These are phyloP conservation scores for Zonotrichia leucophrys DNA, from an alignment of 2,113 vertebrate species.

Conservation along the genomic window DNA sequence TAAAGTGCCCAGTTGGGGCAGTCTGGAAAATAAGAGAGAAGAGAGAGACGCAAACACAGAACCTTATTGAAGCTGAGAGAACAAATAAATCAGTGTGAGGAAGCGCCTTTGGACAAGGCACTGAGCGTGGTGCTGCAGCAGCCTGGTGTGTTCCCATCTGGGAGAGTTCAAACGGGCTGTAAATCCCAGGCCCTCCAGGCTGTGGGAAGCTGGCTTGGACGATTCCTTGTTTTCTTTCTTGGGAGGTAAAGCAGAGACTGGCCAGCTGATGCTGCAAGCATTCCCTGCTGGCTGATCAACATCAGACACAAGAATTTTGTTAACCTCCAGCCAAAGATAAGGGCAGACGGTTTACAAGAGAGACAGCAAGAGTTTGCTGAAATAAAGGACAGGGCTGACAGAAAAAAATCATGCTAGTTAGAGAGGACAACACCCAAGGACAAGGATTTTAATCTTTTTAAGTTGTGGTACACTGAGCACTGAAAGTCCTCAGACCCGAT, in stretches of 20 bases:
- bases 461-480: background rate
- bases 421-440: background rate
- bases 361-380: background rate
- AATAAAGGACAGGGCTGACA: background rate
- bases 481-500: background rate
- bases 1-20: background rate
- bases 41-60: background rate
- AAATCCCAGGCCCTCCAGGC: slow-evolving; percentile 46
- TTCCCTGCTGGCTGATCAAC: slow-evolving; percentile 62
- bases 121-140: slow-evolving; percentile 22
- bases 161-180: slow-evolving; percentile 58
- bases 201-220: slow-evolving; percentile 54
- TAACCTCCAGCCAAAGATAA: slow-evolving; percentile 57
- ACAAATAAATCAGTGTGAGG: slow-evolving; percentile 63
- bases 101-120: slow-evolving; percentile 54
- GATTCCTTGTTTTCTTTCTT: slow-evolving; percentile 71
- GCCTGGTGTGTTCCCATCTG: slow-evolving; percentile 46
- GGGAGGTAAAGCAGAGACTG: slow-evolving; percentile 34
- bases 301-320: slow-evolving; percentile 53
- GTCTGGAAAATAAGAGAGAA: background rate
- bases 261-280: slow-evolving; percentile 50
- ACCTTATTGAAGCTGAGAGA: slow-evolving; percentile 19
- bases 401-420: background rate
- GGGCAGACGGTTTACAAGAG: background rate
- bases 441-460: background rate